Percentiles rank a stretch among this genome's conserved stretches.
Evolutionary conservation across 53 echinoderm and acorn worm species (phyloP).

Genomic region (Pentamera pediparva): DNA sequence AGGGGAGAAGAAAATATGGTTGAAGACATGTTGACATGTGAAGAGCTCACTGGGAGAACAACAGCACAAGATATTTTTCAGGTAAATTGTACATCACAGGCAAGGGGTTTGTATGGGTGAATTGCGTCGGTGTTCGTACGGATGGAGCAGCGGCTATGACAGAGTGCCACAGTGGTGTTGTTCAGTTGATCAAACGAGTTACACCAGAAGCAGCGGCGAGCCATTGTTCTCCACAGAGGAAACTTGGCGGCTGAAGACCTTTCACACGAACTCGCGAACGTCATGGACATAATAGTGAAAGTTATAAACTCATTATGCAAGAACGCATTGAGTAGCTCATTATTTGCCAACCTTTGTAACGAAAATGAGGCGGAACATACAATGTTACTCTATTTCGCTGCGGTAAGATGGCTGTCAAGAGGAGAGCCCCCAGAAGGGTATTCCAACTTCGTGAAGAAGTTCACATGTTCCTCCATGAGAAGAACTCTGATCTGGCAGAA

Average conservation of each 20-base stretch:
- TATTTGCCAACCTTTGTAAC: slow-evolving; percentile 9
- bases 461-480: not conserved
- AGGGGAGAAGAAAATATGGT: slow-evolving; percentile 2
- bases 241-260: slow-evolving; percentile 21
- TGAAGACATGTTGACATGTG: slow-evolving; percentile 22
- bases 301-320: slow-evolving; percentile 1
- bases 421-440: not conserved
- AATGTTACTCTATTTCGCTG: slow-evolving; percentile 21
- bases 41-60: slow-evolving; percentile 2
- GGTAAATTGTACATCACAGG: not conserved
- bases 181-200: slow-evolving; percentile 8
- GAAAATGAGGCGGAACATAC: slow-evolving; percentile 23
- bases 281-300: slow-evolving; percentile 34
- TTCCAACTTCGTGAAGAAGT: slow-evolving; percentile 24
- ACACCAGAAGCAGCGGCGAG: slow-evolving; percentile 14
- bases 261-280: not conserved
- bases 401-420: slow-evolving; percentile 27
- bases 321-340: not conserved
- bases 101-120: not conserved
- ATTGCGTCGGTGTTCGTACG: slow-evolving; percentile 24
- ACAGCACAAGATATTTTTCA: slow-evolving; percentile 12
- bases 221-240: slow-evolving; percentile 14
- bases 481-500: slow-evolving; percentile 3
- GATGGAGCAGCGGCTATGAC: slow-evolving; percentile 29
- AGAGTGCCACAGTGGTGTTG: not conserved